Base-by-base conservation (phyloP, 92 coral and sea anemone species). In the Porites divaricata region DNA sequence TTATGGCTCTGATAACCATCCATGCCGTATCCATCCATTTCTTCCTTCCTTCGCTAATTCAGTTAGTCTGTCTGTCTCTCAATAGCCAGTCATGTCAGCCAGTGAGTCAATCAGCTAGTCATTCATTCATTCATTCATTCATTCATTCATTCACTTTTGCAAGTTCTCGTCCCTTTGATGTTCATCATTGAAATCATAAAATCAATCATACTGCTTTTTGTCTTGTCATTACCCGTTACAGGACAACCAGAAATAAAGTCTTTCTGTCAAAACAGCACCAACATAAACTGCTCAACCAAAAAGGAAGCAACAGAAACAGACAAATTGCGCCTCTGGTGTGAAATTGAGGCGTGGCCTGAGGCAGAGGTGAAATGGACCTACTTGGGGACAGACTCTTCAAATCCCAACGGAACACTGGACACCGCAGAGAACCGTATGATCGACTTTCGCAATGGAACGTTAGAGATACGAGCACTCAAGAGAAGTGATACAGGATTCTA, bases 401-500 rank as follows among this genome's bases (percentile, higher is more conserved):
- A 75, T 62, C 61, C 76, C 64, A 63, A 66, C 3, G 9, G 9
- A 45, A 48, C 25, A 16, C 67, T 84, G 22, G 75, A 84, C 63
- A 84, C 57, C 8, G 6, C 1, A 3, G 76, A 67, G 1, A 57
- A 8, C 1, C 88, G 88, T 26, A 84, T 84, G 23, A n/a, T 4
- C 14, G 58, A 86, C 63, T 21, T 8, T 48, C 70, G 35, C 71
- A 56, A 86, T 64, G 99, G 99, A 25, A 92, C 91, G 21, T 84
- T 96, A 23, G 69, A 72, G 67, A 83, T 96, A 21, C 71, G 45
- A 41, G 1, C 84, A 6, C 83, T 92, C 20, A 88, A 67, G 53
- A 88, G 87, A 61, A 89, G 78, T 64, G 96, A 96, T 67, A 70
- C 94, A 21, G 99, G 99, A 1, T 81, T 3, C 16, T 96, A 95